These are phyloP conservation scores for Paradoxurus hermaphroditus DNA, from an alignment of 2,113 vertebrate genomes.

Conservation along the genomic window DNA sequence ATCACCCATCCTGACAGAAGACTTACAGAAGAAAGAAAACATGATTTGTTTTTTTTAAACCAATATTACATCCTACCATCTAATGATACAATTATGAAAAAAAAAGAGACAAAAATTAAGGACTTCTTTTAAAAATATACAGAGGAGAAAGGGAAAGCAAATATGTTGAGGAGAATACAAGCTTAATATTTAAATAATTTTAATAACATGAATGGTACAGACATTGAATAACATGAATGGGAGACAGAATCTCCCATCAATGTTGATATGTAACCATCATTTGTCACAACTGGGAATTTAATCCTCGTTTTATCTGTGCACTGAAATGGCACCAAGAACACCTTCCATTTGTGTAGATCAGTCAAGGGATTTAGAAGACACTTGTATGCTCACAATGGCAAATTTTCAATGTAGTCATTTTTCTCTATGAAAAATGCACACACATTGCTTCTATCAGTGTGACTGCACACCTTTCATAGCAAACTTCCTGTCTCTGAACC, in stretches of 20 bases:
- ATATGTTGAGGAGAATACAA: background rate
- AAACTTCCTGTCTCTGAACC: background rate
- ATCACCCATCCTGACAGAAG: background rate
- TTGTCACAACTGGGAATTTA: background rate
- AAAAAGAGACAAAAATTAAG: background rate
- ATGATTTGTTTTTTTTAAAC: no score
- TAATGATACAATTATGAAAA: background rate
- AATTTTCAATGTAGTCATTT: background rate
- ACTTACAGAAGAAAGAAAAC: background rate
- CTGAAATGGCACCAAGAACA: background rate
- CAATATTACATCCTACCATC: background rate
- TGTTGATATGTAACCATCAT: constrained; percentile 15
- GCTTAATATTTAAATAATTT: background rate
- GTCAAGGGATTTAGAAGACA: background rate
- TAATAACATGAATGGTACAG: background rate
- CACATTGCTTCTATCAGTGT: background rate
- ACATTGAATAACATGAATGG: background rate
- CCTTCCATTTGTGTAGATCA: background rate
- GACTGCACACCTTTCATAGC: background rate
- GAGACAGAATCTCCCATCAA: background rate
- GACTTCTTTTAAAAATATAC: background rate
- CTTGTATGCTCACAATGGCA: background rate
- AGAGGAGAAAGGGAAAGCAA: constrained; percentile 28
- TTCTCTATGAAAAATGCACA: background rate
- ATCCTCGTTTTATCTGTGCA: constrained; percentile 36